Conservation (phyloP, 1,140 invertebrate species). For the Nephila pilipes region DNA sequence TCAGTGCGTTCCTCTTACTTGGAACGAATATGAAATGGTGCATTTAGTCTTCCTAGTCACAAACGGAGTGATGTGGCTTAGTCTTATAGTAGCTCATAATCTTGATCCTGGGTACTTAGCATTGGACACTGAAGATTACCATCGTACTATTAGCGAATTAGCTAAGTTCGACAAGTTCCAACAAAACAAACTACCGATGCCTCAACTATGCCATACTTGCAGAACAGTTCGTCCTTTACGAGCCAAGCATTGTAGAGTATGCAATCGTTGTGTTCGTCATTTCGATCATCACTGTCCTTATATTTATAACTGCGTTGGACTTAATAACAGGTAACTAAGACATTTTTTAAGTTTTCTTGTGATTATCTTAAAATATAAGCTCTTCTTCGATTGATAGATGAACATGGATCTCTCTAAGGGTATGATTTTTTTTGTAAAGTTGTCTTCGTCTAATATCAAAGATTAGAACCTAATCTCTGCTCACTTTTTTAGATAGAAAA, state of each 20-base stretch:
- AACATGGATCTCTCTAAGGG: too few relatives aligned
- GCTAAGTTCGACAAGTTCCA: constrained; percentile 92
- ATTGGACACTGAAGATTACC: constrained; percentile 93
- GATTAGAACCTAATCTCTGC: too few relatives aligned
- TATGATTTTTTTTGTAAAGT: too few relatives aligned
- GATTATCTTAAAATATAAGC: background rate
- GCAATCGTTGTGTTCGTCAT: constrained; percentile 94
- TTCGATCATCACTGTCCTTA: constrained; percentile 98
- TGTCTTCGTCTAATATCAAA: too few relatives aligned
- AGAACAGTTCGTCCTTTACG: constrained; percentile 91
- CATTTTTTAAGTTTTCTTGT: background rate
- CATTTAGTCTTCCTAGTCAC: constrained; percentile 95
- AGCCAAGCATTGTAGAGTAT: constrained; percentile 95
- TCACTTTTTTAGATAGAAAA: too few relatives aligned
- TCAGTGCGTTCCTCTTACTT: constrained; percentile 93
- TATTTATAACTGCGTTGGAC: constrained; percentile 95
- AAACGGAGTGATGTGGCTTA: constrained; percentile 95
- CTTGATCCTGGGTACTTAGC: constrained; percentile 94
- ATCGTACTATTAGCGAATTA: constrained; percentile 91
- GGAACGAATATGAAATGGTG: constrained; percentile 90
- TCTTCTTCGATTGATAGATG: too few relatives aligned
- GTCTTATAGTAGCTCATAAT: constrained; percentile 93
- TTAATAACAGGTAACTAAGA: constrained; percentile 84
- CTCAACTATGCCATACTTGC: constrained; percentile 94
- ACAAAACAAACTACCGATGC: constrained; percentile 91